A percentile compares a stretch with the other conserved stretches of the same genome.
These are phyloP conservation scores for Harpalus rufipes DNA, from an alignment of 2,888 invertebrate species.

Conservation along the genomic window DNA sequence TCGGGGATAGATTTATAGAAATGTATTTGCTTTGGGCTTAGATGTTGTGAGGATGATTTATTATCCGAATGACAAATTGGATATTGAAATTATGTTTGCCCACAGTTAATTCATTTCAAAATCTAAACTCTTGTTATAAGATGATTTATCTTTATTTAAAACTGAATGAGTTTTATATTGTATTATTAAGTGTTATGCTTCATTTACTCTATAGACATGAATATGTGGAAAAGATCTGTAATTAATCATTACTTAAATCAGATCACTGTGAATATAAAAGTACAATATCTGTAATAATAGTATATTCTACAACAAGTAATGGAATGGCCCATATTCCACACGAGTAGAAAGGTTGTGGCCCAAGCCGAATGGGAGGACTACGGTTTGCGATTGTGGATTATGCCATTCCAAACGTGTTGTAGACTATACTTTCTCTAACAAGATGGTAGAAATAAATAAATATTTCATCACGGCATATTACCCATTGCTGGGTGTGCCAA, in stretches of 20 bases:
- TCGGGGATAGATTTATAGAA: slow-evolving; percentile 41
- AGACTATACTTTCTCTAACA: too few relatives aligned
- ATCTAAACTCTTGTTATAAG: neutral
- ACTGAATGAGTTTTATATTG: neutral
- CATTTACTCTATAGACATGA: neutral
- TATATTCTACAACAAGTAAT: too few relatives aligned
- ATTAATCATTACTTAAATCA: neutral
- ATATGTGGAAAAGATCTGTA: neutral
- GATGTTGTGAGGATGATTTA: slow-evolving; percentile 21
- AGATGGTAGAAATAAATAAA: too few relatives aligned
- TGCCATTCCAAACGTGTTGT: too few relatives aligned
- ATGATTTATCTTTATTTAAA: slow-evolving; percentile 4
- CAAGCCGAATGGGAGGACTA: too few relatives aligned
- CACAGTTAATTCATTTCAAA: neutral
- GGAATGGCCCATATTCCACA: too few relatives aligned
- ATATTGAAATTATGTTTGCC: slow-evolving; percentile 1
- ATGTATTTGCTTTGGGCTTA: slow-evolving; percentile 28
- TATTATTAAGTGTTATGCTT: neutral
- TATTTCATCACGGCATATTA: too few relatives aligned
- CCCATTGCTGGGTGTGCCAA: too few relatives aligned
- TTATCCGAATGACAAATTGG: slow-evolving; percentile 17
- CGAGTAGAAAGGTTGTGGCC: too few relatives aligned
- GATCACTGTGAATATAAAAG: neutral
- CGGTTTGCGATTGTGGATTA: too few relatives aligned
- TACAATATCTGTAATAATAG: neutral